Evolutionary conservation across 2,113 vertebrate species (phyloP).

Genomic region (Lampris megalopsis): DNA sequence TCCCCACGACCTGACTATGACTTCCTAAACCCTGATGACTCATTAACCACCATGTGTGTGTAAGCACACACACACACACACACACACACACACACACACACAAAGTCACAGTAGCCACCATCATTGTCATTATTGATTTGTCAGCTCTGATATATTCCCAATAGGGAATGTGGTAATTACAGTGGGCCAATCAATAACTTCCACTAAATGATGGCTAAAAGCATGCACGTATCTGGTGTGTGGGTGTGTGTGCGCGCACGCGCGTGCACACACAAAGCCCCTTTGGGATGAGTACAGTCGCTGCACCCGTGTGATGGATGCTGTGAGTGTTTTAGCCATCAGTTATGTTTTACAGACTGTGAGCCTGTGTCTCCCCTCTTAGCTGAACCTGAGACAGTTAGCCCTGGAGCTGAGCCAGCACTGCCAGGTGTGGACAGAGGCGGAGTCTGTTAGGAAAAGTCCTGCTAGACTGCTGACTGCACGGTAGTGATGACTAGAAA

Average conservation of each 20-base stretch:
- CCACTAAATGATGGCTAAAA: slow-evolving; percentile 57
- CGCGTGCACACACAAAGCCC: background rate
- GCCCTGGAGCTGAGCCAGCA: slow-evolving; percentile 62
- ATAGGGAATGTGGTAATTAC: slow-evolving; percentile 74
- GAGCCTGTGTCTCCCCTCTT: slow-evolving; percentile 51
- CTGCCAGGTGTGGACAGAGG: slow-evolving; percentile 31
- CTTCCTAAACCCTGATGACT: slow-evolving; percentile 55
- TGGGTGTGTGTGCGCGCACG: background rate
- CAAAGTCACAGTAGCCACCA: background rate
- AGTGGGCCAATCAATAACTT: slow-evolving; percentile 70
- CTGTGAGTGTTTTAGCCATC: slow-evolving; percentile 65
- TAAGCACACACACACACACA: slow-evolving; percentile 7
- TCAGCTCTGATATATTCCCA: slow-evolving; percentile 62
- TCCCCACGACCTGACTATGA: slow-evolving; percentile 43
- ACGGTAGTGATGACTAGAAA: slow-evolving; percentile 15
- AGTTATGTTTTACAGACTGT: slow-evolving; percentile 69
- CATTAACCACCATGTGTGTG: slow-evolving; percentile 16
- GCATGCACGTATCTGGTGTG: slow-evolving; percentile 10
- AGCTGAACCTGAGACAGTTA: slow-evolving; percentile 57
- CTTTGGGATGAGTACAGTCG: slow-evolving; percentile 55
- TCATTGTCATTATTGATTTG: slow-evolving; percentile 52
- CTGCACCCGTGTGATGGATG: slow-evolving; percentile 73
- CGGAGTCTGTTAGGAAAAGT: no score
- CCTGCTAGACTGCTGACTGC: slow-evolving; percentile 27
- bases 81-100: slow-evolving; percentile 7